Conservation (phyloP, 1,140 invertebrate genomes). For the Leptestheria dahalacensis region DNA sequence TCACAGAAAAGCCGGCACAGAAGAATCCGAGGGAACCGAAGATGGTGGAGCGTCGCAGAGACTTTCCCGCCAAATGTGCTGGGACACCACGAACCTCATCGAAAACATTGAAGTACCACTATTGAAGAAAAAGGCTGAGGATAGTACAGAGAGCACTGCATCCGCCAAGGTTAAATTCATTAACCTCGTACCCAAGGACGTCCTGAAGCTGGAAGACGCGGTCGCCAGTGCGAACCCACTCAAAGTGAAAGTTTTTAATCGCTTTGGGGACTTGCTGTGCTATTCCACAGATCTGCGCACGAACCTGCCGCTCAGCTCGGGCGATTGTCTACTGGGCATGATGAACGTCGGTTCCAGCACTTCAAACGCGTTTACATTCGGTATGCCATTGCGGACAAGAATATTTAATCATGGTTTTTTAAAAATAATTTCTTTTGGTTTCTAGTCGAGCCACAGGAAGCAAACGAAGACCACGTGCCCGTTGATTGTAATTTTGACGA, state of each 20-base stretch:
- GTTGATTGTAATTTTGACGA: no score
- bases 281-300: slow-evolving; percentile 3
- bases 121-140: not conserved
- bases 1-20: not conserved
- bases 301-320: not conserved
- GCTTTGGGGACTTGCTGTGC: not conserved
- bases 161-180: not conserved
- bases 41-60: slow-evolving; percentile 8
- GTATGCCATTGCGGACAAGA: no score
- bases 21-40: slow-evolving; percentile 4
- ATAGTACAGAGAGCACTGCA: not conserved
- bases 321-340: not conserved
- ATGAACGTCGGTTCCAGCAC: not conserved
- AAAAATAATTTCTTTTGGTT: no score
- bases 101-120: not conserved
- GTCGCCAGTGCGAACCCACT: slow-evolving; percentile 1
- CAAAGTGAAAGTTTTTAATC: slow-evolving; percentile 4
- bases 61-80: no score
- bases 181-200: not conserved
- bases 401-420: no score
- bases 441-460: no score
- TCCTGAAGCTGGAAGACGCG: slow-evolving; percentile 4
- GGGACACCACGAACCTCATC: slow-evolving; percentile 2
- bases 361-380: no score
- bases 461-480: no score